Percentiles rank a stretch among this genome's conserved stretches.
These are phyloP conservation scores for Babyrousa celebensis DNA, from an alignment of 2,797 vertebrate genomes.

Conservation along the genomic window DNA sequence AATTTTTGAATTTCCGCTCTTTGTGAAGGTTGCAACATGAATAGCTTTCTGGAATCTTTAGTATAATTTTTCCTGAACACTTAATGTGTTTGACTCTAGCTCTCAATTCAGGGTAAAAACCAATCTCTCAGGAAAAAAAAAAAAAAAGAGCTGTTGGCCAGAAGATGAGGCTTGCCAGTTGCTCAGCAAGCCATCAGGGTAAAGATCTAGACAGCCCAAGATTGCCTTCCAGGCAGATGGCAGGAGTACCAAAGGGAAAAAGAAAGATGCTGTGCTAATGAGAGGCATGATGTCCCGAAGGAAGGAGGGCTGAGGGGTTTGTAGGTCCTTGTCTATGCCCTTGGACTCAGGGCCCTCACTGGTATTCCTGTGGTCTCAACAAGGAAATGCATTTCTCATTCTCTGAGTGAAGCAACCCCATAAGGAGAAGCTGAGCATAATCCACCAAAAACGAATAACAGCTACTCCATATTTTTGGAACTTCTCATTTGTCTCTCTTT, in stretches of 20 bases:
- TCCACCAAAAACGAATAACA: background rate
- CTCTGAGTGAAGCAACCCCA: background rate
- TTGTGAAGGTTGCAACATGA: background rate
- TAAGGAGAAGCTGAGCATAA: background rate
- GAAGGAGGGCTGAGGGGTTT: background rate
- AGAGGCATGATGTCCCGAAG: background rate
- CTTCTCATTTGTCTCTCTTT: conserved; percentile 56
- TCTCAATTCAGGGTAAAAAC: conserved; percentile 18
- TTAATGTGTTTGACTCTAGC: background rate
- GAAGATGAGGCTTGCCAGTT: background rate
- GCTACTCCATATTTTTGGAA: background rate
- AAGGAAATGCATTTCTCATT: background rate
- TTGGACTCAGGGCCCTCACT: background rate
- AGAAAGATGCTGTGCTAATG: background rate
- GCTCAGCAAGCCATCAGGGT: background rate
- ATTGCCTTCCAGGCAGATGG: background rate
- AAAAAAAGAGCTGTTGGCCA: background rate
- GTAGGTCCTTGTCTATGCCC: background rate
- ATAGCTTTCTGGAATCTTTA: conserved; percentile 41
- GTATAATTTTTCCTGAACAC: background rate
- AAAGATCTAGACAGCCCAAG: background rate
- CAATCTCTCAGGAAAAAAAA: background rate
- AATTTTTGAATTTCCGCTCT: conserved; percentile 35
- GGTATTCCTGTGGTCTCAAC: background rate
- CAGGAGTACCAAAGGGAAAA: background rate